Conservation (phyloP, 2,113 vertebrate genomes). For the Nothoprocta pentlandii region DNA sequence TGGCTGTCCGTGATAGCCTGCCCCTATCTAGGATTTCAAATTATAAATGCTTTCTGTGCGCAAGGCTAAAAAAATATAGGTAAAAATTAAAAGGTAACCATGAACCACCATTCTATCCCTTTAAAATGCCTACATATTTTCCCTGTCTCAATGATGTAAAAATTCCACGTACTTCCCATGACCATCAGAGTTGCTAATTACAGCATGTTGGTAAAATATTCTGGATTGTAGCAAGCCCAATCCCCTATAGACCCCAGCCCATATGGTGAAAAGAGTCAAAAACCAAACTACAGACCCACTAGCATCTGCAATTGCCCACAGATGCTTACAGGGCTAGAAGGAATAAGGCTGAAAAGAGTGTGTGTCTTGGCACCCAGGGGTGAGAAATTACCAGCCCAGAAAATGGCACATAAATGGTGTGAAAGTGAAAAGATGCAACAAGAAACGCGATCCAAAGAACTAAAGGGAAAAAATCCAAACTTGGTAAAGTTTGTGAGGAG, state of each 20-base stretch:
- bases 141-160: neutral
- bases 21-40: accelerated
- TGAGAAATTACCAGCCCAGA: neutral
- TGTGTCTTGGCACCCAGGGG: neutral
- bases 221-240: neutral
- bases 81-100: neutral
- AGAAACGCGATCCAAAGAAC: neutral
- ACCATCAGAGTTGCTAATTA: neutral
- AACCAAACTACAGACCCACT: neutral
- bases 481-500: neutral
- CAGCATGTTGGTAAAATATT: neutral
- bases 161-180: neutral
- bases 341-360: neutral
- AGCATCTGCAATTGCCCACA: neutral
- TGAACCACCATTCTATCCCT: neutral
- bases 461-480: neutral
- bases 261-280: neutral
- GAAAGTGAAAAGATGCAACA: neutral
- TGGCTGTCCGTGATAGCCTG: neutral
- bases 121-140: neutral
- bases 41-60: neutral
- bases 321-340: neutral
- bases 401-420: neutral
- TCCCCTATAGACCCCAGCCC: neutral
- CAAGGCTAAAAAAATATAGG: neutral